phyloP scores from a whole-genome alignment of 2,888 invertebrate species.

The Eulithis testata region DNA sequence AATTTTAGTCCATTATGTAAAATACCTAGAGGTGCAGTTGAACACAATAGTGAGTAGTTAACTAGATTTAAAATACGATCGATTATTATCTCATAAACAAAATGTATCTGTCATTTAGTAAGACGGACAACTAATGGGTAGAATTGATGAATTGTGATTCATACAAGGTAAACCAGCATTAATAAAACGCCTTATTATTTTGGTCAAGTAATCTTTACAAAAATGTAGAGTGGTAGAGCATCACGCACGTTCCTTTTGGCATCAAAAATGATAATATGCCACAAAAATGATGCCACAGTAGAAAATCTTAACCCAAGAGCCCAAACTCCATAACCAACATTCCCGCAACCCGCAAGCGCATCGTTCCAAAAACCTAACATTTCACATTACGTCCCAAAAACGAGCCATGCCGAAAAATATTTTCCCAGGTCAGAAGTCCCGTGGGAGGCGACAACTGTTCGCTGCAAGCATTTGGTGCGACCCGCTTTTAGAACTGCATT shows the following conservation, averaged over 20 bases:
- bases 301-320: constrained; percentile 24
- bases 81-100: background rate
- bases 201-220: background rate
- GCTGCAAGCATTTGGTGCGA: constrained; percentile 56
- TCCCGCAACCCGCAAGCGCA: constrained; percentile 27
- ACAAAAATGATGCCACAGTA: constrained; percentile 10
- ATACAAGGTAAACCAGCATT: no score
- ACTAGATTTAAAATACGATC: no score
- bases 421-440: constrained; percentile 63
- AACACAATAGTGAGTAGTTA: no score
- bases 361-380: constrained; percentile 47
- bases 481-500: constrained; percentile 68
- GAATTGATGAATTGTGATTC: background rate
- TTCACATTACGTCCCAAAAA: constrained; percentile 52
- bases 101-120: background rate
- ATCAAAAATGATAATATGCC: constrained; percentile 3
- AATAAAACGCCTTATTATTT: background rate
- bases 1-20: no score
- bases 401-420: constrained; percentile 60
- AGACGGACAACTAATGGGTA: background rate
- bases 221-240: background rate
- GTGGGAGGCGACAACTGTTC: constrained; percentile 70
- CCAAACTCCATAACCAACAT: constrained; percentile 22
- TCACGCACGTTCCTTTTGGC: background rate
- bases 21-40: no score